Evolutionary conservation across 2,113 vertebrate species (phyloP).

Genomic region (Ardeotis arabs): DNA sequence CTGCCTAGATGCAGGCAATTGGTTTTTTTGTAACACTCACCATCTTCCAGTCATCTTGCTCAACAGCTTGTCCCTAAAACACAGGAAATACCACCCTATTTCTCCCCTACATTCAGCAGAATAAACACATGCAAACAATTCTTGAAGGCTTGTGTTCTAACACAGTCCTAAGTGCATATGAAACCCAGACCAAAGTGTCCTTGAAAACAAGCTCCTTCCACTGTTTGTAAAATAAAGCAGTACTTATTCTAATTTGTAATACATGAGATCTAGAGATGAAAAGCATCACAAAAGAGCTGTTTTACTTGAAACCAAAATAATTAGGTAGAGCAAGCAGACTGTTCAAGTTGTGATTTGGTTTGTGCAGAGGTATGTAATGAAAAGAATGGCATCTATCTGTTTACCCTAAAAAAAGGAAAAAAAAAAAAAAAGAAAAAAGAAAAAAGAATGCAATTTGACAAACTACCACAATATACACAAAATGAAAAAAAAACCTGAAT

Average conservation of each 20-base stretch:
- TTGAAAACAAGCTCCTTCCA: not conserved
- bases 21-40: not conserved
- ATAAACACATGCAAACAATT: not conserved
- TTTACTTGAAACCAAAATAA: not conserved
- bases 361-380: not conserved
- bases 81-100: not conserved
- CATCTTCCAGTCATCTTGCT: not conserved
- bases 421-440: not conserved
- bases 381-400: not conserved
- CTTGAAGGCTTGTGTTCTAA: not conserved
- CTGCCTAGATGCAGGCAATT: not conserved
- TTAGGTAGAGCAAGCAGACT: not conserved
- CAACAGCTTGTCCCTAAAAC: not conserved
- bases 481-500: not conserved
- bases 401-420: not conserved
- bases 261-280: not conserved
- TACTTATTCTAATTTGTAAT: not conserved
- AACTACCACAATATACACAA: not conserved
- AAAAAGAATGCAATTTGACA: not conserved
- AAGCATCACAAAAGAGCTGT: not conserved
- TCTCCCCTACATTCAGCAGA: not conserved
- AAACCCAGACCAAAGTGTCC: not conserved
- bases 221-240: not conserved
- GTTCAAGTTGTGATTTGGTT: not conserved
- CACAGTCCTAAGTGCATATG: not conserved